These are phyloP conservation scores for Poeciliopsis gracilis DNA, from an alignment of 2,797 vertebrate species.

Conservation along the genomic window DNA sequence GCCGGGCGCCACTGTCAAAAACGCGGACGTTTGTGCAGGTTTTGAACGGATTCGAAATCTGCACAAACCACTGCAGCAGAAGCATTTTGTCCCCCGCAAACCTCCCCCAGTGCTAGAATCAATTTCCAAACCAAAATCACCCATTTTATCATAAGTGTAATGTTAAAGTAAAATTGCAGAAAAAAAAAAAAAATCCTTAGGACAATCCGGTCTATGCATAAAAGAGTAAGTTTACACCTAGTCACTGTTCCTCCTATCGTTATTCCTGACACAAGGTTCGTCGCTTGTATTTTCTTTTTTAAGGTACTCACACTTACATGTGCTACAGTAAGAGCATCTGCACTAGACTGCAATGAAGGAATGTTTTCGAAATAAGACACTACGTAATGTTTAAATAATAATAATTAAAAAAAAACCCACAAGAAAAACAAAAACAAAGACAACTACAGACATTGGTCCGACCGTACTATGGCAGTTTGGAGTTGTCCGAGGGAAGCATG, in stretches of 20 bases:
- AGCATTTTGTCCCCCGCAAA: slow-evolving; percentile 12
- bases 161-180: slow-evolving; percentile 41
- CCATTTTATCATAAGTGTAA: slow-evolving; percentile 45
- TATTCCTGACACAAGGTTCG: slow-evolving; percentile 52
- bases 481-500: slow-evolving; percentile 71
- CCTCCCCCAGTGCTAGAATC: slow-evolving; percentile 20
- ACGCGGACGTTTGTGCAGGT: slow-evolving; percentile 79
- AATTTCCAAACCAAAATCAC: slow-evolving; percentile 46
- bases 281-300: slow-evolving; percentile 49
- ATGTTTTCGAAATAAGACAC: slow-evolving; percentile 90
- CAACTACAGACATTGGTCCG: slow-evolving; percentile 86
- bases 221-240: slow-evolving; percentile 44
- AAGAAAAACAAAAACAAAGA: slow-evolving; percentile 69
- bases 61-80: slow-evolving; percentile 28
- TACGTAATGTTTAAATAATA: slow-evolving; percentile 74
- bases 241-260: slow-evolving; percentile 54
- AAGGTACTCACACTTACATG: slow-evolving; percentile 77
- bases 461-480: slow-evolving; percentile 84
- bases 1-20: slow-evolving; percentile 80
- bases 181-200: slow-evolving; percentile 49
- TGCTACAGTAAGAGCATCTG: slow-evolving; percentile 81
- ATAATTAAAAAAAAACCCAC: slow-evolving; percentile 37
- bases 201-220: slow-evolving; percentile 51
- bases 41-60: slow-evolving; percentile 52
- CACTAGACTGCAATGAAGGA: slow-evolving; percentile 86